Percentiles rank a stretch among this genome's conserved stretches.
Conservation (phyloP, 2,113 vertebrate species). For the Thryonomys swinderianus region DNA sequence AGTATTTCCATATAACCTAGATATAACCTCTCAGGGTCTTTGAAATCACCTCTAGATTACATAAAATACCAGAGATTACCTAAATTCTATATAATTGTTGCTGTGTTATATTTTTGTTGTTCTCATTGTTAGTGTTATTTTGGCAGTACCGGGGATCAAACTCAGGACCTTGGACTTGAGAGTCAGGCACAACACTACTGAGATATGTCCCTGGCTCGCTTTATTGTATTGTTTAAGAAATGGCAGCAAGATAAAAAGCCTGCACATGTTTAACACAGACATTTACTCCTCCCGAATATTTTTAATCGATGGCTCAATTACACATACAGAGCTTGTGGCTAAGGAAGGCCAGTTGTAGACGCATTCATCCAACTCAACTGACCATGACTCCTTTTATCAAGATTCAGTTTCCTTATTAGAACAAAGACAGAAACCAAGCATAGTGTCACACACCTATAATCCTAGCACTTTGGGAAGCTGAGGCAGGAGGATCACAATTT, state of each 20-base stretch:
- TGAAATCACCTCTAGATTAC: background rate
- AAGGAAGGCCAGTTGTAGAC: background rate
- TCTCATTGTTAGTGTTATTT: no score
- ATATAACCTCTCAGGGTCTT: background rate
- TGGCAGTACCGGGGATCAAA: no score
- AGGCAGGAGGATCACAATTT: background rate
- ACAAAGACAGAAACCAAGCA: background rate
- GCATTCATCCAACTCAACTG: background rate
- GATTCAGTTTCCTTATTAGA: background rate
- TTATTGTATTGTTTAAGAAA: background rate
- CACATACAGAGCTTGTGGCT: background rate
- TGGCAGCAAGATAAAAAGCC: background rate
- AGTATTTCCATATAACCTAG: background rate
- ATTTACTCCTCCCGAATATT: background rate
- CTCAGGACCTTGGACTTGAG: no score
- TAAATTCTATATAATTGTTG: background rate
- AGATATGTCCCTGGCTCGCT: no score
- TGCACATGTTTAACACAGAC: background rate
- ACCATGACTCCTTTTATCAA: background rate
- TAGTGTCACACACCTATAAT: background rate
- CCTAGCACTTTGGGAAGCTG: background rate
- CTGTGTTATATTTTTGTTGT: no score
- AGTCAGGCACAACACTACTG: no score
- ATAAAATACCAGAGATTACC: background rate
- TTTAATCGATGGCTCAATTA: background rate